A percentile compares a stretch with the other conserved stretches of the same genome.
Evolutionary conservation across 2,113 vertebrate species (phyloP).

Genomic region (Phyllostomus discolor): DNA sequence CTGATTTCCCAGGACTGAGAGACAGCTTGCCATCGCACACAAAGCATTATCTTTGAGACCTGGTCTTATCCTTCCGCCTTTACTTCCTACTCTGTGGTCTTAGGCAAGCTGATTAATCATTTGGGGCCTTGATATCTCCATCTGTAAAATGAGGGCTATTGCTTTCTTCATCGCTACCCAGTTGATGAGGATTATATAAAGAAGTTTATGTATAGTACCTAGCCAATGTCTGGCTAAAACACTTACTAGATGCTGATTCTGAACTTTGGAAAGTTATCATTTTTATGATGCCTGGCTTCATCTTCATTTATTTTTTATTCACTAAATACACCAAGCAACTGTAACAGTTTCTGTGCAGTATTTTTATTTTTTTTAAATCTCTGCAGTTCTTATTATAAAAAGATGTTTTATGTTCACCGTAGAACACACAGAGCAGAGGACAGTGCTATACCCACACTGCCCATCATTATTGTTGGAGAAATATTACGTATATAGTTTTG

Average conservation of each 20-base stretch:
- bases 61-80: neutral
- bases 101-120: neutral
- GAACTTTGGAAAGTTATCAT: neutral
- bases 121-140: neutral
- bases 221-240: neutral
- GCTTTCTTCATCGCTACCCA: neutral
- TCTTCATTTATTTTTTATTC: neutral
- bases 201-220: neutral
- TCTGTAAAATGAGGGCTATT: neutral
- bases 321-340: neutral
- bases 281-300: neutral
- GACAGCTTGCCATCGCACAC: accelerated
- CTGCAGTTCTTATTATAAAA: neutral
- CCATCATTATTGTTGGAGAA: neutral
- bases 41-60: neutral
- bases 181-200: neutral
- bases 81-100: neutral
- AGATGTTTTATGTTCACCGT: neutral
- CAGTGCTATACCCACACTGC: accelerated
- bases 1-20: neutral
- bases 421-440: neutral
- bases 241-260: neutral
- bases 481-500: neutral
- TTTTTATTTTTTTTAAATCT: neutral
- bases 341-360: neutral